Conservation (phyloP, 35 echinoderm and acorn worm species). For the Lytechinus variegatus region DNA sequence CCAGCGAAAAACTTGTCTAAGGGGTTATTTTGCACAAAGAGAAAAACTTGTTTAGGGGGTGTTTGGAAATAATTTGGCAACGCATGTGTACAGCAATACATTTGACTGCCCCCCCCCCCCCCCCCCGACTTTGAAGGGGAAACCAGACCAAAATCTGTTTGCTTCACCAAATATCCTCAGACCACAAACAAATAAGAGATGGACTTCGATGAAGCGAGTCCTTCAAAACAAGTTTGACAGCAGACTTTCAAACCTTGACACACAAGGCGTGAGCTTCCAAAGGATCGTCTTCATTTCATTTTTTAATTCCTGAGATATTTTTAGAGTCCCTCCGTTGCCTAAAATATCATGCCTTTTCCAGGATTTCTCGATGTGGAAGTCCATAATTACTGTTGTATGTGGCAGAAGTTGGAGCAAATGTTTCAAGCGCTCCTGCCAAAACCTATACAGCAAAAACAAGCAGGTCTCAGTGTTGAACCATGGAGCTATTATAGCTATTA, state of each 20-base stretch:
- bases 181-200: background rate
- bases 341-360: background rate
- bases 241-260: background rate
- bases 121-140: too few relatives aligned
- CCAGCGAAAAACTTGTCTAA: too few relatives aligned
- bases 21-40: too few relatives aligned
- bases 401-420: background rate
- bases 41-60: too few relatives aligned
- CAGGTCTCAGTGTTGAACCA: too few relatives aligned
- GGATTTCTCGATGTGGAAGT: background rate
- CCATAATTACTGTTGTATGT: background rate
- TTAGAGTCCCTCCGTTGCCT: background rate
- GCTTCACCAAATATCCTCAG: background rate
- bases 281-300: background rate
- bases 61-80: too few relatives aligned
- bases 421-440: background rate
- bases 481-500: too few relatives aligned
- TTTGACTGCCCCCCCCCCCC: too few relatives aligned
- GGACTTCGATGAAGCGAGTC: background rate
- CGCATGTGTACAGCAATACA: too few relatives aligned
- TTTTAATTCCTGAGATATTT: background rate
- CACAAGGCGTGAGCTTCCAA: background rate
- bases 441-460: background rate
- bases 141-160: background rate
- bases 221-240: conserved; percentile 18